Conservation (phyloP, 1,140 invertebrate species). For the Atta colombica region DNA sequence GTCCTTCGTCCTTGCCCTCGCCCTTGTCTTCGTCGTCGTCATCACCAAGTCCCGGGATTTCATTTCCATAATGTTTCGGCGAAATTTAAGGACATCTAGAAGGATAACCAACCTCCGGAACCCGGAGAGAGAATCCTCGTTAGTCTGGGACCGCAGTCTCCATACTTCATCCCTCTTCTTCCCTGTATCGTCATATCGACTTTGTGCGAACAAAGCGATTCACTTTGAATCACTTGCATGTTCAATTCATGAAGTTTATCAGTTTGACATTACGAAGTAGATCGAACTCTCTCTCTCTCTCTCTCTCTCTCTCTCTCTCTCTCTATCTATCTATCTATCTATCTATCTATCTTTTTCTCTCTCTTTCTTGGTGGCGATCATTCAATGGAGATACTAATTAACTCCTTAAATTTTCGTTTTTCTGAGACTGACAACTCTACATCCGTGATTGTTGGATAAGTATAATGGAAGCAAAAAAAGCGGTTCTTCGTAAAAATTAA, state of each 20-base stretch:
- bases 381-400: conserved; percentile 19
- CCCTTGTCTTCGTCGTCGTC: neutral
- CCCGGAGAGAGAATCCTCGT: conserved; percentile 23
- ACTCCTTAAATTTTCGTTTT: neutral
- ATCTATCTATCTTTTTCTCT: neutral
- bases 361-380: too few species aligned
- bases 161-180: neutral
- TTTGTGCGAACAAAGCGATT: conserved; percentile 32
- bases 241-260: conserved; percentile 55
- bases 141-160: neutral
- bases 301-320: neutral
- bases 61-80: conserved; percentile 62
- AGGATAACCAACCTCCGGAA: conserved; percentile 24
- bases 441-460: neutral
- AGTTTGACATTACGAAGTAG: conserved; percentile 28
- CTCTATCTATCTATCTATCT: neutral
- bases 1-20: neutral
- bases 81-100: conserved; percentile 48
- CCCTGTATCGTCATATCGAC: neutral
- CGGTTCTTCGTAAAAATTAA: neutral
- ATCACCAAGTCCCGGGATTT: conserved; percentile 26
- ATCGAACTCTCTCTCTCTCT: neutral
- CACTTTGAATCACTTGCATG: conserved; percentile 43
- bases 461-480: neutral
- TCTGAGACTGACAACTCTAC: neutral